Evolutionary conservation across 2,797 vertebrate genomes (phyloP).

Genomic region (Toxotes lorentzi): DNA sequence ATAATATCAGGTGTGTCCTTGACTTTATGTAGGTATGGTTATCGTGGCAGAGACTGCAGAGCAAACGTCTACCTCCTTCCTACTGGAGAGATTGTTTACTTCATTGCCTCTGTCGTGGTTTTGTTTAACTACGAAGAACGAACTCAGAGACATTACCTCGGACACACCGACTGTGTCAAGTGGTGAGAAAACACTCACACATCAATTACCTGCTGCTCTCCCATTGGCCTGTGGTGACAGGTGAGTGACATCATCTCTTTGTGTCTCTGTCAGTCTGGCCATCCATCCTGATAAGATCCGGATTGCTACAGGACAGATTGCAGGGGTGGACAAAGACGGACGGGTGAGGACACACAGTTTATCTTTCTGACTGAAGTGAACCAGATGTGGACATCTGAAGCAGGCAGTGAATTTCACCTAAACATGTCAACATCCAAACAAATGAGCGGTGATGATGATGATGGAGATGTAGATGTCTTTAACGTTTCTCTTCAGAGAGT

Average conservation of each 20-base stretch:
- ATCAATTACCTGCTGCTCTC: background rate
- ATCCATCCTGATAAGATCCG: conserved; percentile 98
- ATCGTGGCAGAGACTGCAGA: conserved; percentile 95
- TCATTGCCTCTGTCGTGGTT: conserved; percentile 95
- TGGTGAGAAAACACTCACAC: conserved; percentile 85
- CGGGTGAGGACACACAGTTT: conserved; percentile 85
- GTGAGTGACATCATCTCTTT: conserved; percentile 36
- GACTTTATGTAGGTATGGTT: conserved; percentile 89
- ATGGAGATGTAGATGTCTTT: too few relatives aligned
- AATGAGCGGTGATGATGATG: too few relatives aligned
- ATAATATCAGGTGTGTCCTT: conserved; percentile 66
- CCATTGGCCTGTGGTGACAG: background rate
- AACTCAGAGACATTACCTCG: conserved; percentile 96
- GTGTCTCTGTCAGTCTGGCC: conserved; percentile 88
- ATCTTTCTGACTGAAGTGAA: too few relatives aligned
- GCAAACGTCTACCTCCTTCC: conserved; percentile 97
- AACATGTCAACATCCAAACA: too few relatives aligned
- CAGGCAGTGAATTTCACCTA: too few relatives aligned
- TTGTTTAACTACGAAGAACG: conserved; percentile 96
- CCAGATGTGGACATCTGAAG: too few relatives aligned
- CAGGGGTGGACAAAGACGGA: conserved; percentile 99
- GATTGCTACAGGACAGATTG: conserved; percentile 97
- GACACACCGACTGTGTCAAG: conserved; percentile 98
- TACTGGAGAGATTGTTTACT: conserved; percentile 97
- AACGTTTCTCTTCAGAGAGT: background rate